A percentile compares a stretch with the other conserved stretches of the same genome.
phyloP scores from a whole-genome alignment of 2,113 vertebrate genomes.

The Thunnus maccoyii region DNA sequence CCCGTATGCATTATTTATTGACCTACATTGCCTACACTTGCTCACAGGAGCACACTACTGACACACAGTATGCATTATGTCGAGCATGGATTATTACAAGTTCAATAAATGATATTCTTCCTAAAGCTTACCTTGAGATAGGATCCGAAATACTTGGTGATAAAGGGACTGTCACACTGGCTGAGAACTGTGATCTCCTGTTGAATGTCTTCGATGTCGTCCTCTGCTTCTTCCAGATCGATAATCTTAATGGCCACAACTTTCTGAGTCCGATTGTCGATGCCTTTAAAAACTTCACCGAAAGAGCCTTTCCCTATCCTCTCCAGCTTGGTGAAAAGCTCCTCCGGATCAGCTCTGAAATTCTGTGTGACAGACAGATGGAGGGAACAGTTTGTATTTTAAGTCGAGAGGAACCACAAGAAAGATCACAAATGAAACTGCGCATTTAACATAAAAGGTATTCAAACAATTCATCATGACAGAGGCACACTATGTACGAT shows the following conservation, averaged over 20 bases:
- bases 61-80: constrained; percentile 15
- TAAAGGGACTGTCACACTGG: constrained; percentile 98
- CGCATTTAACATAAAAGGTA: neutral
- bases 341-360: constrained; percentile 93
- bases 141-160: constrained; percentile 98
- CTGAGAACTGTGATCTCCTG: constrained; percentile 99
- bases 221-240: constrained; percentile 98
- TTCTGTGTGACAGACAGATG: constrained; percentile 83
- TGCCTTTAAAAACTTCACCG: constrained; percentile 99
- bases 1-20: constrained; percentile 68
- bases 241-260: constrained; percentile 99
- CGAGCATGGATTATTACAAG: neutral
- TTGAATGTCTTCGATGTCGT: constrained; percentile 99
- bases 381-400: neutral
- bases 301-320: constrained; percentile 98
- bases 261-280: constrained; percentile 97
- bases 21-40: constrained; percentile 42
- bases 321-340: constrained; percentile 96
- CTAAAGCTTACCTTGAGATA: constrained; percentile 93
- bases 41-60: constrained; percentile 32
- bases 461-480: neutral
- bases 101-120: neutral
- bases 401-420: neutral
- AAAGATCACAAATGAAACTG: neutral
- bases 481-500: too few species aligned